Base-by-base conservation (phyloP, 2,113 vertebrate genomes). In the Syrmaticus mikado region DNA sequence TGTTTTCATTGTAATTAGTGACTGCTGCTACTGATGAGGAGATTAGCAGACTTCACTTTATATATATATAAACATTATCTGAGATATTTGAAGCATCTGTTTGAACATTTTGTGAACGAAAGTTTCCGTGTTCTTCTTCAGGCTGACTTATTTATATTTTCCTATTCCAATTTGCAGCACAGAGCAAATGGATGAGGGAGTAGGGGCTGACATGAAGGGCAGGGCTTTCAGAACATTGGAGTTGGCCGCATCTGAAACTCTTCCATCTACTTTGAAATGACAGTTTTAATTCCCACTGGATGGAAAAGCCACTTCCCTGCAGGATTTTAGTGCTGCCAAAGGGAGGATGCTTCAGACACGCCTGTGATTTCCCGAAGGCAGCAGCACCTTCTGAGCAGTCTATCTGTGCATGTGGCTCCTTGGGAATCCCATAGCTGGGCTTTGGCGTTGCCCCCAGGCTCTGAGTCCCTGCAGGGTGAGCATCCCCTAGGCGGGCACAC, bases 1-100 rank as follows among this genome's bases (percentile, higher is more conserved):
- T 91, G 87, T 52, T 91, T 91, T 87, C 79, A n/a, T 89, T 89
- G 92, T 94, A 94, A 95, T 94, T 93, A 94, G 87, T 82, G 46
- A 13, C 50, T 93, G 91, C 84, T 92, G 82, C 22, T 62, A 25
- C 25, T 91, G 72, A 80, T 73, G 89, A 94, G 79, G 80, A 85
- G 93, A 95, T 95, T 94, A 93, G 60, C 79, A 94, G 67, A 14
- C 68, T 58, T 84, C 52, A 92, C 53, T 84, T 78, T 53, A 30
- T 53, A 28, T 53, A 53, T 53, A 53, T 53, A 16, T 27, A 52
- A 53, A 53, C 27, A 28, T 53, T 53, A 53, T 30, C 52, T 80
- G 79, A 64, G 38, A 64, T 74, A 50, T 70, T 80, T 87, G 82
- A 90, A 91, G 50, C 9, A 15, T 74, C 28, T 14, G 3, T 88